These are phyloP conservation scores for Megaptera novaeangliae DNA, from an alignment of 2,113 vertebrate species.

Conservation along the genomic window DNA sequence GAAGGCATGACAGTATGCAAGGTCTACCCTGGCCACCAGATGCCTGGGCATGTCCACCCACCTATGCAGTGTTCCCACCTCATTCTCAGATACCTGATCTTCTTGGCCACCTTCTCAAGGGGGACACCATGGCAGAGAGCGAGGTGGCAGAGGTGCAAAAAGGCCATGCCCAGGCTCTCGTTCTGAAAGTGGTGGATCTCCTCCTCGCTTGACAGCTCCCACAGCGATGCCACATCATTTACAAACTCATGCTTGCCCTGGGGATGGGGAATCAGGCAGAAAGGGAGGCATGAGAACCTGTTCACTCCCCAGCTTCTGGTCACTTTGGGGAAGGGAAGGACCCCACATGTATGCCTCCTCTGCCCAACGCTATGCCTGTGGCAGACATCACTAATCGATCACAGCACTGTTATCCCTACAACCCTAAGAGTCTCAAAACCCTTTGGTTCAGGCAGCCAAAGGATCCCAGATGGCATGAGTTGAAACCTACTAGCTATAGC, in stretches of 20 bases:
- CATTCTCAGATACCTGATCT: slow-evolving; percentile 81
- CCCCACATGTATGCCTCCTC: background rate
- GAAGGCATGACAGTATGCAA: background rate
- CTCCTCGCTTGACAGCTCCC: slow-evolving; percentile 80
- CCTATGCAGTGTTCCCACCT: accelerated
- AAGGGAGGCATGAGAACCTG: background rate
- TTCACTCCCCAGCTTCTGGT: background rate
- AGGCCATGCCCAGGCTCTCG: slow-evolving; percentile 94
- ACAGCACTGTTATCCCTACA: background rate
- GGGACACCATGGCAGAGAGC: slow-evolving; percentile 80
- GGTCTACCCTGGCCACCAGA: background rate
- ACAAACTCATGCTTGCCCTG: slow-evolving; percentile 93
- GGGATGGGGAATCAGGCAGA: background rate
- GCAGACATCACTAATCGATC: slow-evolving; percentile 14
- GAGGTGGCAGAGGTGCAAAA: slow-evolving; percentile 90
- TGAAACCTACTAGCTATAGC: background rate
- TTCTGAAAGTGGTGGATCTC: slow-evolving; percentile 89
- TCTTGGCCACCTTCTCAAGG: slow-evolving; percentile 87
- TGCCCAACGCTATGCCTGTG: background rate
- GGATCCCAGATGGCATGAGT: background rate
- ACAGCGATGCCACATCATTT: slow-evolving; percentile 84
- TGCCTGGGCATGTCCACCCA: background rate
- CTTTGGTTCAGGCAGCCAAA: background rate
- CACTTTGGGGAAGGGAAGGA: background rate
- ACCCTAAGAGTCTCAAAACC: background rate